phyloP scores from a whole-genome alignment of 2,888 invertebrate genomes.

The Syritta pipiens region DNA sequence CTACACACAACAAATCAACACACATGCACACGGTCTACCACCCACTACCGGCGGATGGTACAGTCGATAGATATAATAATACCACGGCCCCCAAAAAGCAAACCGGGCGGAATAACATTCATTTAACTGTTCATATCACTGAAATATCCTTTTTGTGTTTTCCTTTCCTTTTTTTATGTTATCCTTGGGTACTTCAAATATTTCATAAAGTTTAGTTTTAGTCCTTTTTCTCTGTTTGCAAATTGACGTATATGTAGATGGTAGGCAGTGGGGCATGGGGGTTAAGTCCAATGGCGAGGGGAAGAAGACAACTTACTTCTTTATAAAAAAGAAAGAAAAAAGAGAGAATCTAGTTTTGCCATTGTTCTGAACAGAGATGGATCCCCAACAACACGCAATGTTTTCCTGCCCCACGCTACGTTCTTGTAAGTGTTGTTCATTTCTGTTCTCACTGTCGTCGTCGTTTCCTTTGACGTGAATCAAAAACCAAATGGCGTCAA shows the following conservation, averaged over 20 bases:
- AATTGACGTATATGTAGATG: conserved; percentile 52
- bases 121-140: conserved; percentile 65
- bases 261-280: background rate
- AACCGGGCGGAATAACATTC: conserved; percentile 63
- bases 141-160: conserved; percentile 44
- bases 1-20: conserved; percentile 39
- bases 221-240: conserved; percentile 53
- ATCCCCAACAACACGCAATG: conserved; percentile 1
- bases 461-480: conserved; percentile 48
- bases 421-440: background rate
- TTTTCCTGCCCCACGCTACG: background rate
- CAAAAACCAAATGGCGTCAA: conserved; percentile 65
- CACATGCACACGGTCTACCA: too few species aligned
- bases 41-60: background rate
- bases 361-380: background rate
- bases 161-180: conserved; percentile 47
- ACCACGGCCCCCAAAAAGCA: conserved; percentile 56
- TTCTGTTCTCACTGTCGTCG: conserved; percentile 17
- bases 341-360: too few species aligned
- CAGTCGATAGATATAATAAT: conserved; percentile 50
- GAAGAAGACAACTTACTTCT: background rate
- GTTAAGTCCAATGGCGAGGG: background rate
- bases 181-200: conserved; percentile 57
- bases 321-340: conserved; percentile 6
- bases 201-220: conserved; percentile 66